Percentiles rank a stretch among this genome's conserved stretches.
These are phyloP conservation scores for Macrosiphum euphorbiae DNA, from an alignment of 2,888 invertebrate species.

Conservation along the genomic window DNA sequence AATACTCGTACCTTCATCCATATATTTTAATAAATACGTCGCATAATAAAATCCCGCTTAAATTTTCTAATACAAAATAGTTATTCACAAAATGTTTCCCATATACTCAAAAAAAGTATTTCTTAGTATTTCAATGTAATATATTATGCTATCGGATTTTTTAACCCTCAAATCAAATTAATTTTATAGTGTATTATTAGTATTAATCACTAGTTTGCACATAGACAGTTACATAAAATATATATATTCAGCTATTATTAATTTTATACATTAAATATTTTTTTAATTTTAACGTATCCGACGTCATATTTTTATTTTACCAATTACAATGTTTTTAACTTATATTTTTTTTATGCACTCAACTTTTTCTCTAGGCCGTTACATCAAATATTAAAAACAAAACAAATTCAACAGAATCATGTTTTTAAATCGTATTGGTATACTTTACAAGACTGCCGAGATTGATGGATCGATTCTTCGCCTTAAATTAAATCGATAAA, in stretches of 20 bases:
- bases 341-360: neutral
- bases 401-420: neutral
- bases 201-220: too few relatives aligned
- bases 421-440: neutral
- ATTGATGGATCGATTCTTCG: neutral
- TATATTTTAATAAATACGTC: neutral
- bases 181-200: neutral
- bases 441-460: neutral
- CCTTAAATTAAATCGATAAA: neutral
- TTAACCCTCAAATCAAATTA: too few relatives aligned
- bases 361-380: neutral
- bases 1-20: neutral
- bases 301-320: too few relatives aligned
- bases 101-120: neutral
- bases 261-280: too few relatives aligned
- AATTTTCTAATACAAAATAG: neutral
- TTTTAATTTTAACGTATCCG: too few relatives aligned
- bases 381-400: neutral
- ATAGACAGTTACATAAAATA: too few relatives aligned
- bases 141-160: too few relatives aligned
- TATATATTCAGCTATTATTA: too few relatives aligned
- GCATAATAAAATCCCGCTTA: neutral
- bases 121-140: neutral
- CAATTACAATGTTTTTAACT: too few relatives aligned
- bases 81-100: neutral